Percentiles rank a stretch among this genome's conserved stretches.
These are phyloP conservation scores for Nematostella vectensis DNA, from an alignment of 92 coral and sea anemone species.

Conservation along the genomic window DNA sequence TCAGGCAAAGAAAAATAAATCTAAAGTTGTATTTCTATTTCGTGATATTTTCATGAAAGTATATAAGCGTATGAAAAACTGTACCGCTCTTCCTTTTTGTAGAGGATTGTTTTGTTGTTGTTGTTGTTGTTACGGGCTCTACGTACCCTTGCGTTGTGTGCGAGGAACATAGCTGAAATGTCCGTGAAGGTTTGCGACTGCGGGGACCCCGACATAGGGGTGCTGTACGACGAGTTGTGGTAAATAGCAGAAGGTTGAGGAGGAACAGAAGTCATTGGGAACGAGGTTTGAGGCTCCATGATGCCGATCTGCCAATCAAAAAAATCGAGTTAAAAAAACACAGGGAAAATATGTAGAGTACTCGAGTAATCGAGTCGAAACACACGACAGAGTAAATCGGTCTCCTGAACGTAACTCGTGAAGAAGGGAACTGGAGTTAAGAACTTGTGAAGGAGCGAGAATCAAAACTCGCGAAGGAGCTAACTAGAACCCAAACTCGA, in stretches of 20 bases:
- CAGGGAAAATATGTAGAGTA: too few relatives aligned
- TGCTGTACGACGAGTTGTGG: neutral
- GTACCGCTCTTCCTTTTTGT: too few relatives aligned
- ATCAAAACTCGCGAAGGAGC: too few relatives aligned
- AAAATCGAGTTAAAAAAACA: neutral
- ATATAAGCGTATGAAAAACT: too few relatives aligned
- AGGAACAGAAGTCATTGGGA: neutral
- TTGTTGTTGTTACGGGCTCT: too few relatives aligned
- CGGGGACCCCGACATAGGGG: constrained; percentile 25
- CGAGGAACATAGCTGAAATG: constrained; percentile 73
- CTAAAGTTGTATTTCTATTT: too few relatives aligned
- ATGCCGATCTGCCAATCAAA: constrained; percentile 69
- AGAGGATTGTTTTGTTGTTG: too few relatives aligned
- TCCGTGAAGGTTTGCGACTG: constrained; percentile 50
- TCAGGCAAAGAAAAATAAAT: too few relatives aligned
- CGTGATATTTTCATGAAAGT: too few relatives aligned
- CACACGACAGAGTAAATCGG: too few relatives aligned
- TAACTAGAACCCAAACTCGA: too few relatives aligned
- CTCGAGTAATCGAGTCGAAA: too few relatives aligned
- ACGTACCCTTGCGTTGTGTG: neutral
- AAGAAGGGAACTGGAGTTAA: neutral
- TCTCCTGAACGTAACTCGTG: neutral
- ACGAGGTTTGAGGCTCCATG: constrained; percentile 14
- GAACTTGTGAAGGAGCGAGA: neutral
- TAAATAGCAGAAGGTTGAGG: neutral